phyloP scores from a whole-genome alignment of 2,797 vertebrate genomes.

The Ptychadena robeensis region DNA sequence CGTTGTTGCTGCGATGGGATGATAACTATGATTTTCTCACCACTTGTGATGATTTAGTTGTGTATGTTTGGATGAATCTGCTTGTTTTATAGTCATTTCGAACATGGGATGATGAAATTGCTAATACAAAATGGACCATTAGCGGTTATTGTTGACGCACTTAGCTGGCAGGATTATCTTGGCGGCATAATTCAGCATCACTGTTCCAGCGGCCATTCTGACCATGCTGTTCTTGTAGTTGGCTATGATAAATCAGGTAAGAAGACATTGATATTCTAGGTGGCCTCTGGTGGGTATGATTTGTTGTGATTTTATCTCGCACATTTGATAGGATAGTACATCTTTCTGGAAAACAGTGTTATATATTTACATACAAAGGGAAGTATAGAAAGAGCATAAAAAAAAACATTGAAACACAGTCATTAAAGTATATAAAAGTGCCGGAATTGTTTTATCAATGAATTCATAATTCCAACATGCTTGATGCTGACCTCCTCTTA shows the following conservation, averaged over 20 bases:
- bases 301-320: not conserved
- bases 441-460: too few relatives aligned
- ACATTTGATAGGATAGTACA: not conserved
- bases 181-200: constrained; percentile 94
- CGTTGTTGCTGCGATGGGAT: too few relatives aligned
- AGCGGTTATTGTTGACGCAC: constrained; percentile 83
- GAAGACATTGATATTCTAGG: not conserved
- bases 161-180: constrained; percentile 95
- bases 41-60: too few relatives aligned
- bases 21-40: too few relatives aligned
- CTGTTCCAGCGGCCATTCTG: constrained; percentile 86
- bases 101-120: constrained; percentile 83
- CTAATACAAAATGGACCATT: constrained; percentile 83
- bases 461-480: too few relatives aligned
- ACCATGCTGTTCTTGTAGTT: constrained; percentile 88
- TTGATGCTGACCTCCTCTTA: too few relatives aligned
- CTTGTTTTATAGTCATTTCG: constrained; percentile 74
- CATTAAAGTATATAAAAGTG: too few relatives aligned
- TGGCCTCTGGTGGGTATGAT: not conserved
- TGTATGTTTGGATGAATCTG: not conserved
- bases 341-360: too few relatives aligned
- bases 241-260: constrained; percentile 88
- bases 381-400: too few relatives aligned
- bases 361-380: too few relatives aligned
- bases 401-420: too few relatives aligned